Conservation (phyloP, 2,113 vertebrate species). For the Albula glossodonta region DNA sequence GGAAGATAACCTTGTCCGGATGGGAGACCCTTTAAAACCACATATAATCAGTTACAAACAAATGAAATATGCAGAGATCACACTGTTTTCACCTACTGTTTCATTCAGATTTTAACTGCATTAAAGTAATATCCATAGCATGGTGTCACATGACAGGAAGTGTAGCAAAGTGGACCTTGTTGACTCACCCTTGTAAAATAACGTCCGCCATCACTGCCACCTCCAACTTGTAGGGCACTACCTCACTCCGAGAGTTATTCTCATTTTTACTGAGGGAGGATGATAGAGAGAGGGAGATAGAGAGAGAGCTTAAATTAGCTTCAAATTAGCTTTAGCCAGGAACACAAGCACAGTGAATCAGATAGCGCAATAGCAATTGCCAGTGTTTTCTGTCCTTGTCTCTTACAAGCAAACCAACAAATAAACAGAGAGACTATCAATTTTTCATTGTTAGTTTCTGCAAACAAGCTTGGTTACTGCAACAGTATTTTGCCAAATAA, state of each 20-base stretch:
- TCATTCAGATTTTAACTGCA: neutral
- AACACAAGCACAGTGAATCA: too few species aligned
- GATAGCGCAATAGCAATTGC: too few species aligned
- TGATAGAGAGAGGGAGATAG: neutral
- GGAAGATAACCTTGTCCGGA: conserved; percentile 82
- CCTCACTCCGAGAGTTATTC: conserved; percentile 86
- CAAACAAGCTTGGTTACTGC: too few species aligned
- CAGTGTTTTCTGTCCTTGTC: too few species aligned
- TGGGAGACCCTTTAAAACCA: conserved; percentile 75
- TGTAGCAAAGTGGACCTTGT: neutral
- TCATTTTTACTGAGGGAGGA: conserved; percentile 82
- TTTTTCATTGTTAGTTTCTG: neutral
- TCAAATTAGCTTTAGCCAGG: neutral
- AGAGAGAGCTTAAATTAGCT: neutral
- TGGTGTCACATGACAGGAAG: neutral
- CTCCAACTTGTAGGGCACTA: conserved; percentile 73
- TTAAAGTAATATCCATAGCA: neutral
- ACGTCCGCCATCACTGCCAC: conserved; percentile 79
- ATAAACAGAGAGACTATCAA: neutral
- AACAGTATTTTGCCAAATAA: too few species aligned
- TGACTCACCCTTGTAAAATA: conserved; percentile 81
- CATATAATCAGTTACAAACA: conserved; percentile 28
- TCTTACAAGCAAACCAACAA: neutral
- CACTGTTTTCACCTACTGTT: neutral
- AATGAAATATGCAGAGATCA: neutral